Evolutionary conservation across 64 coral and sea anemone species (phyloP), one percentile per base, ranked within the genome.

Genomic region (Dendronephthya gigantea): DNA sequence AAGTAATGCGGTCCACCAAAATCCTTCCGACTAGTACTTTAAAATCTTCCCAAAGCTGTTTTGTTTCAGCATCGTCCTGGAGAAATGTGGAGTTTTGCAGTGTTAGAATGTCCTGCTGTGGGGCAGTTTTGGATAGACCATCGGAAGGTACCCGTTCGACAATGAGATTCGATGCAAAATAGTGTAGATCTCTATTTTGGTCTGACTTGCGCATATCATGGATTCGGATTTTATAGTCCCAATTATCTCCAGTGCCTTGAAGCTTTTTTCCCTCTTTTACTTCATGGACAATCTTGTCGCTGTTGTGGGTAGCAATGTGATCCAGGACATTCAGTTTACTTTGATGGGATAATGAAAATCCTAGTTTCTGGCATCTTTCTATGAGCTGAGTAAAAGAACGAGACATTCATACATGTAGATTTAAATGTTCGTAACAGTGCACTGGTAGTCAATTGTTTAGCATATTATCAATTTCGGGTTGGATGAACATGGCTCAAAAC

Each of bases 211-310:
- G 19, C 86, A 92, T 92, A 16, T 92, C 90, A 58, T 92, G 90
- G 0, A 75, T 49, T 30, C 56, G 25, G 27, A 92, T 88, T 76
- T 62, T 40, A 32, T 56, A 49, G 36, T 92, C 90, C 90, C 90
- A 88, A 39, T 92, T 92, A 38, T 92, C 85, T 50, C 90, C 90
- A 13, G 90, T 88, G 0, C 90, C 90, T 84, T 92, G 85, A 9
- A 92, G 47, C 11, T 84, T 70, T 19, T 92, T 84, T 13, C 90
- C 90, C 40, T 72, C 15, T 51, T 88, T 84, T 8, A 92, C 82
- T 33, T 70, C 50, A 17, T 84, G 41, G 43, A 88, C 82, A 28
- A 84, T 40, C 40, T 84, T 32, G 66, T 92, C 90, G 40, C 82
- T 68, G 84, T 88, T 88, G 75, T 92, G 90, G 27, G 65, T 81